A percentile compares a stretch with the other conserved stretches of the same genome.
Evolutionary conservation across 2,888 invertebrate genomes (phyloP).

Genomic region (Ophonus ardosiacus): DNA sequence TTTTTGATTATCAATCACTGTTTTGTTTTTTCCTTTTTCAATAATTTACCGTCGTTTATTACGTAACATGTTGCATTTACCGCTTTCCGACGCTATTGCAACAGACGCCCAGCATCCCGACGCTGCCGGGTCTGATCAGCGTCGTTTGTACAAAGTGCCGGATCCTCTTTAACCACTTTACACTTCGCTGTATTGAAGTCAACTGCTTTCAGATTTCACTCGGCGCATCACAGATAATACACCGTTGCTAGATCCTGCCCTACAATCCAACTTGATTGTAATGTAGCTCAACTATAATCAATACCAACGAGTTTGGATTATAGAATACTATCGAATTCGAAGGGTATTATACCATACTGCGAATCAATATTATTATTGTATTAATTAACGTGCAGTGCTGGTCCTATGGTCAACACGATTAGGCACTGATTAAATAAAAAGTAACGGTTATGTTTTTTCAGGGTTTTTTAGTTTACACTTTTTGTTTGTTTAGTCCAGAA

Average conservation of each 20-base stretch:
- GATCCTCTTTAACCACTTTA: constrained; percentile 38
- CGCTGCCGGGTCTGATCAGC: constrained; percentile 1
- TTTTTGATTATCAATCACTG: too few species aligned
- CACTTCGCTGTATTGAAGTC: constrained; percentile 35
- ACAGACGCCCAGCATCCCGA: background rate
- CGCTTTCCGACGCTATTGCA: background rate
- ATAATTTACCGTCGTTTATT: too few species aligned
- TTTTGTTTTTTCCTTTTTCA: too few species aligned
- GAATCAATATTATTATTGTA: too few species aligned
- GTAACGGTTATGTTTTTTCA: too few species aligned
- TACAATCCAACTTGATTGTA: background rate
- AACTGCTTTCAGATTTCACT: constrained; percentile 22
- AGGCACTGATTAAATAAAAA: too few species aligned
- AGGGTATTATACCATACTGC: too few species aligned
- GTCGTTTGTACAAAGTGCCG: constrained; percentile 27
- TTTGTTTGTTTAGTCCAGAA: too few species aligned
- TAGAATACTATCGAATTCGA: too few species aligned
- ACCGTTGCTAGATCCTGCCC: background rate
- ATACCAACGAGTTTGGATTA: background rate
- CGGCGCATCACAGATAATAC: constrained; percentile 12
- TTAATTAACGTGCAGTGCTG: too few species aligned
- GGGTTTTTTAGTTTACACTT: too few species aligned
- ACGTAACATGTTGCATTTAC: background rate
- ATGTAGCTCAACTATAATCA: background rate
- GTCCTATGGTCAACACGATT: too few species aligned